Percentiles rank a stretch among this genome's conserved stretches.
These are phyloP conservation scores for Papio anubis DNA, from an alignment of 2,113 vertebrate species.

Conservation along the genomic window DNA sequence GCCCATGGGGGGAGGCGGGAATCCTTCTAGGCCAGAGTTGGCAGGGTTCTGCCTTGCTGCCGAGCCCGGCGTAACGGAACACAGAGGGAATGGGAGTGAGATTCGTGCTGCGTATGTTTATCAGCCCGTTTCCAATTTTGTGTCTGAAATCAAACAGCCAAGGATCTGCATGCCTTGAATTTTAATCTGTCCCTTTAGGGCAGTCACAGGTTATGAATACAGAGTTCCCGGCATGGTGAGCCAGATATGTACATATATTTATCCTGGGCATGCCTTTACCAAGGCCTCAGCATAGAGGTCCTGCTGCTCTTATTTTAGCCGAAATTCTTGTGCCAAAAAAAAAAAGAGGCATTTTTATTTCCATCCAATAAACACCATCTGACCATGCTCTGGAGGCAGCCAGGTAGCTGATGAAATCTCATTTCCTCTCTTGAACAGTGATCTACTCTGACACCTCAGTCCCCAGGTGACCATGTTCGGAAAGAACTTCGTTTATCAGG, in stretches of 20 bases:
- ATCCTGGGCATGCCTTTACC: slow-evolving; percentile 52
- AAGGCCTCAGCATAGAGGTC: background rate
- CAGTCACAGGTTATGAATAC: slow-evolving; percentile 77
- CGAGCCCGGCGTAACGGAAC: background rate
- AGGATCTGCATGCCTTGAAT: slow-evolving; percentile 80
- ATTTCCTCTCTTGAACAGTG: slow-evolving; percentile 24
- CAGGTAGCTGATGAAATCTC: slow-evolving; percentile 4
- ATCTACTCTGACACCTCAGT: slow-evolving; percentile 35
- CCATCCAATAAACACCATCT: slow-evolving; percentile 10
- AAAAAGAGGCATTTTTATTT: slow-evolving; percentile 21
- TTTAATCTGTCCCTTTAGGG: slow-evolving; percentile 80
- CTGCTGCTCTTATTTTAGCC: slow-evolving; percentile 52
- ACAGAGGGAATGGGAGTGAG: background rate
- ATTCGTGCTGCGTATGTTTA: slow-evolving; percentile 66
- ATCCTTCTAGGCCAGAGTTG: background rate
- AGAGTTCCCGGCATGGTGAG: slow-evolving; percentile 52
- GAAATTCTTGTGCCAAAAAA: slow-evolving; percentile 54
- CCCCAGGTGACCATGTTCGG: slow-evolving; percentile 19
- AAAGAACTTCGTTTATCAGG: slow-evolving; percentile 36
- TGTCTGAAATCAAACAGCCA: slow-evolving; percentile 80
- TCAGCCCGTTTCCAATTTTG: slow-evolving; percentile 73
- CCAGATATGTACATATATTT: slow-evolving; percentile 35
- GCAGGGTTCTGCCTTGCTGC: background rate
- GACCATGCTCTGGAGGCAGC: background rate
- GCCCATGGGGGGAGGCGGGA: background rate